Evolutionary conservation across 2,797 vertebrate species (phyloP).

Genomic region (Gallinago nigripennis): DNA sequence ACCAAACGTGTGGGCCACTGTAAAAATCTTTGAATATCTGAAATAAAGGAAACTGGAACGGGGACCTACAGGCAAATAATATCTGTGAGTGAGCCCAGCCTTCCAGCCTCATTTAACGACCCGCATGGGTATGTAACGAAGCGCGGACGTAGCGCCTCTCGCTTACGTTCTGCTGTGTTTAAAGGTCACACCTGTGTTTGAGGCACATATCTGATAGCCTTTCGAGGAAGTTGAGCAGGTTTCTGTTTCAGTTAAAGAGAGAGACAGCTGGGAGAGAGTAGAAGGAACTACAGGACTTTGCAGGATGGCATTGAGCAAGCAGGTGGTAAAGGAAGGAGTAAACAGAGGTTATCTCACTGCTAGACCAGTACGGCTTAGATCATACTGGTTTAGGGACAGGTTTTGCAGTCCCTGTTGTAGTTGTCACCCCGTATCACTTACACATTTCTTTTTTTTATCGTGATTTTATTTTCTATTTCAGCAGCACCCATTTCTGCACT

Average conservation of each 20-base stretch:
- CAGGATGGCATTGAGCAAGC: background rate
- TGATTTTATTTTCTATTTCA: background rate
- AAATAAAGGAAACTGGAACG: background rate
- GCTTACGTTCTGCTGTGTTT: background rate
- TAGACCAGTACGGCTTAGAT: background rate
- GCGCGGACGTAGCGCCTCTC: background rate
- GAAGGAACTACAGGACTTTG: background rate
- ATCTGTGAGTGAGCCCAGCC: background rate
- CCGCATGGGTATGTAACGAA: background rate
- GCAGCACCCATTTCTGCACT: background rate
- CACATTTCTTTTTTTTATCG: background rate
- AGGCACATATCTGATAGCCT: background rate
- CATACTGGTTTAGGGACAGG: background rate
- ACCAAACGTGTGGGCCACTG: background rate
- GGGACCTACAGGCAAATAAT: background rate
- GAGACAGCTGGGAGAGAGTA: background rate
- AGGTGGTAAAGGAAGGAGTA: background rate
- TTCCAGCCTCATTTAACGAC: background rate
- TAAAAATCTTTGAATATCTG: background rate
- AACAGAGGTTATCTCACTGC: background rate
- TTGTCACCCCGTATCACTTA: background rate
- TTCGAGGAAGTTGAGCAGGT: background rate
- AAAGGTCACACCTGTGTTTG: background rate
- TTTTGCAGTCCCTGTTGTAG: background rate
- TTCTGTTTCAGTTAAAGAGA: background rate